A percentile compares a stretch with the other conserved stretches of the same genome.
phyloP scores from a whole-genome alignment of 2,888 invertebrate genomes.

The Zhuqinia jingwanae region DNA sequence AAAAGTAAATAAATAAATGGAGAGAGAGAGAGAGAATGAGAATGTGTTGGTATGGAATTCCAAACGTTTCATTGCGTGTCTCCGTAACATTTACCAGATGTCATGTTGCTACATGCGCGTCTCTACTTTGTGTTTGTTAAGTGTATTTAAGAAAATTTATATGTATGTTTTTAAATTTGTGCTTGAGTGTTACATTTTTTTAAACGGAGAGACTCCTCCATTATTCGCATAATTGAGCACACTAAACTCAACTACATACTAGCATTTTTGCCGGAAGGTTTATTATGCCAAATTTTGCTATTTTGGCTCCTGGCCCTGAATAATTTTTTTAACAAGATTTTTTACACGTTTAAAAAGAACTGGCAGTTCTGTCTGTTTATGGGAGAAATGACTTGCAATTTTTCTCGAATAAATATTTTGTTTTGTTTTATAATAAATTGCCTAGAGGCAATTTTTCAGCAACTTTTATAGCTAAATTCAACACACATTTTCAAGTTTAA shows the following conservation, averaged over 20 bases:
- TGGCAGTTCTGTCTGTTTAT: no score
- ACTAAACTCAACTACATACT: conserved; percentile 28
- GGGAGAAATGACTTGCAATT: neutral
- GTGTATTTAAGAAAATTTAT: neutral
- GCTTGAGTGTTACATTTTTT: neutral
- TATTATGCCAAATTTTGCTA: neutral
- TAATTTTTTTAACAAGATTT: no score
- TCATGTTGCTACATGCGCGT: neutral
- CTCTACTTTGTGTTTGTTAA: neutral
- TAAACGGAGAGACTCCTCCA: neutral
- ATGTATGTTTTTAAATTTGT: neutral
- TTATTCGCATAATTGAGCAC: conserved; percentile 10
- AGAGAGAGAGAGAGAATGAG: conserved; percentile 27
- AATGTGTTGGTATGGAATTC: no score
- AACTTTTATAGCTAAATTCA: no score
- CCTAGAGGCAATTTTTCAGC: no score
- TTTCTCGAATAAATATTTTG: neutral
- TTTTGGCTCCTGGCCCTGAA: neutral
- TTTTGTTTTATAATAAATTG: neutral
- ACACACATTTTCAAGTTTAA: no score
- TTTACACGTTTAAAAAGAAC: no score
- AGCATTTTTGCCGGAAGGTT: conserved; percentile 16
- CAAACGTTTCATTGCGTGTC: conserved; percentile 37
- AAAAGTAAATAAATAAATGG: conserved; percentile 22
- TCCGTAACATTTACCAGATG: conserved; percentile 21